phyloP scores from a whole-genome alignment of 2,888 invertebrate species.

The Calliphora vomitoria region DNA sequence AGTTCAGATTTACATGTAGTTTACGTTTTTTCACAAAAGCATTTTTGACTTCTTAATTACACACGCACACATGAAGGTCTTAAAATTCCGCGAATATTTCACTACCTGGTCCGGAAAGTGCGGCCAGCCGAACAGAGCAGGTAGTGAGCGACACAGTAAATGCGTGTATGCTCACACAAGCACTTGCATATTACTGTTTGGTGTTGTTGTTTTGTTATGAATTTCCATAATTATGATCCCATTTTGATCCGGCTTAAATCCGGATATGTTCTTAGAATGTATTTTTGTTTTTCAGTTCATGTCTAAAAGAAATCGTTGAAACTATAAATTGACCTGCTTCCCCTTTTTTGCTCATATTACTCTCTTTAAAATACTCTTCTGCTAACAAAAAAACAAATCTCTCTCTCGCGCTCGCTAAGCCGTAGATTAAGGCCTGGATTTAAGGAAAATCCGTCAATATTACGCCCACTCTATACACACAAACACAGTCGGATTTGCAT shows the following conservation, averaged over 20 bases:
- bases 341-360: conserved; percentile 12
- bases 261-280: conserved; percentile 76
- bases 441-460: conserved; percentile 82
- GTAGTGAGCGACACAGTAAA: conserved; percentile 23
- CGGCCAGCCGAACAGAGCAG: conserved; percentile 30
- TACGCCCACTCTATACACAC: conserved; percentile 77
- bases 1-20: conserved; percentile 79
- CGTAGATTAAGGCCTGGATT: conserved; percentile 78
- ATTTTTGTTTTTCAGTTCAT: conserved; percentile 9
- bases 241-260: conserved; percentile 72
- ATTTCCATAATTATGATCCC: conserved; percentile 82
- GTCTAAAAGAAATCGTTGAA: not conserved
- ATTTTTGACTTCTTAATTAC: conserved; percentile 81
- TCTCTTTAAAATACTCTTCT: conserved; percentile 20
- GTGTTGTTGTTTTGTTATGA: conserved; percentile 76
- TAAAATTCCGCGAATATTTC: conserved; percentile 72
- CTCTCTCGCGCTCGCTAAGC: conserved; percentile 75
- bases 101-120: conserved; percentile 26
- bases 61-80: conserved; percentile 59
- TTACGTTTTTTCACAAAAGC: conserved; percentile 66
- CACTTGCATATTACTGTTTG: conserved; percentile 36
- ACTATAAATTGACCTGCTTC: conserved; percentile 39
- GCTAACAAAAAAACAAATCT: conserved; percentile 77
- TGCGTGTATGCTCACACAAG: not conserved
- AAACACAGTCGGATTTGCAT: conserved; percentile 12